Base-by-base conservation (phyloP, 2,797 vertebrate species). In the Tamandua tetradactyla region DNA sequence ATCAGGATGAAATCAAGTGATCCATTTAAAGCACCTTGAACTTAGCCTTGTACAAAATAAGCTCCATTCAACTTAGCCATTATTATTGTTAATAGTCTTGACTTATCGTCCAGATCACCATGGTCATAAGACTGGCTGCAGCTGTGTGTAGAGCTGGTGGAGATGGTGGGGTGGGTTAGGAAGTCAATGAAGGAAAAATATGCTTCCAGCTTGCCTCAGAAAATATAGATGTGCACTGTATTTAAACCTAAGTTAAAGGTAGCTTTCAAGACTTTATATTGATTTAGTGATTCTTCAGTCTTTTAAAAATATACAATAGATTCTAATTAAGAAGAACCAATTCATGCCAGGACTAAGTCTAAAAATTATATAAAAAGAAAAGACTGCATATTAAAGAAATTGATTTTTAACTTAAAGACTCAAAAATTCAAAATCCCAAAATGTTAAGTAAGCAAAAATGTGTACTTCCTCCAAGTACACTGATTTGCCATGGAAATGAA, bases 351-450 rank as follows among this genome's bases (percentile, higher is more conserved):
- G 30, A 14, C 47, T 66, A 82, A 80, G 47, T 85, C 55, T 93
- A 44, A 89, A 68, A 75, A 15, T 40, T 75, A 62, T 23, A n/a
- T 25, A 72, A 20, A 79, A 91, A 71, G 11, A 30, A 71, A 88
- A 17, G 30, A 44, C 10, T 84, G 11, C 30, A 1, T 82, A 6
- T 74, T 72, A 61, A 71, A 59, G 22, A 59, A 82, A 78, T 7
- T 89, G 8, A 83, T 64, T 71, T 86, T 90, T 47, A 88, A 81
- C 78, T 85, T 17, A n/a, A 92, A 82, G 74, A 32, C 5, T 89
- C 42, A 47, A 64, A 69, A 87, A 68, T 80, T 49, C 37, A 92
- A 86, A 79, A 72, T 62, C 78, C 32, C 72, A 59, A 15, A 40
- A 59, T 69, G 8, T 80, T 84, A 57, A 55, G 17, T 87, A 75